Evolutionary conservation across 2,797 vertebrate species (phyloP).

Genomic region (Momotus momota): DNA sequence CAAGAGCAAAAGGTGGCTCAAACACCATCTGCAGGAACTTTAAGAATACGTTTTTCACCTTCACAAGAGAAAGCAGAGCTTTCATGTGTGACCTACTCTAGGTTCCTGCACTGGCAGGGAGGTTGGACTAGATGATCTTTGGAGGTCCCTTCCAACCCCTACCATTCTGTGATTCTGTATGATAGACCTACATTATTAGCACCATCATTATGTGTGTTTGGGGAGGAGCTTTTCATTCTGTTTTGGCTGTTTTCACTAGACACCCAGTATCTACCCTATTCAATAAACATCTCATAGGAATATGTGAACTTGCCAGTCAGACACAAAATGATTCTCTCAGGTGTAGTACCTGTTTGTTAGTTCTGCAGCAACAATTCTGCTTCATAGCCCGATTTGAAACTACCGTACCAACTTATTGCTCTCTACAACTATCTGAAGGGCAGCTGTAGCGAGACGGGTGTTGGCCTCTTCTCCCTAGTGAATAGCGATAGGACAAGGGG

Average conservation of each 20-base stretch:
- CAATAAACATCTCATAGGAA: neutral
- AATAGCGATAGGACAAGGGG: too few relatives aligned
- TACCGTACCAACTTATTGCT: neutral
- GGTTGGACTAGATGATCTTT: too few relatives aligned
- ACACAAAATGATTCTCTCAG: neutral
- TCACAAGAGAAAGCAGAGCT: neutral
- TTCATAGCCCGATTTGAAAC: neutral
- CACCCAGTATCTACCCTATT: neutral
- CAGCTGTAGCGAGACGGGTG: too few relatives aligned
- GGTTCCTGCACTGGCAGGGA: too few relatives aligned
- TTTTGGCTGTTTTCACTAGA: neutral
- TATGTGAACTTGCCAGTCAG: neutral
- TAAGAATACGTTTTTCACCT: neutral
- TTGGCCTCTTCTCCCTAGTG: too few relatives aligned
- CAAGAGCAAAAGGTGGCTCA: neutral
- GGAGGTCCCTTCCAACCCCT: too few relatives aligned
- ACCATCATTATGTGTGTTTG: rapidly evolving
- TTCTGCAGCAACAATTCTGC: neutral
- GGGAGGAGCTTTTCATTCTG: neutral
- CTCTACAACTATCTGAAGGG: too few relatives aligned
- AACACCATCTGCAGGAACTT: neutral
- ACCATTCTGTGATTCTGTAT: too few relatives aligned
- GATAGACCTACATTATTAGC: neutral
- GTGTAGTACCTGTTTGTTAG: neutral
- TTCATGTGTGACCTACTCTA: neutral